A percentile compares a stretch with the other conserved stretches of the same genome.
Evolutionary conservation across 2,888 invertebrate genomes (phyloP).

Genomic region (Sesia apiformis): DNA sequence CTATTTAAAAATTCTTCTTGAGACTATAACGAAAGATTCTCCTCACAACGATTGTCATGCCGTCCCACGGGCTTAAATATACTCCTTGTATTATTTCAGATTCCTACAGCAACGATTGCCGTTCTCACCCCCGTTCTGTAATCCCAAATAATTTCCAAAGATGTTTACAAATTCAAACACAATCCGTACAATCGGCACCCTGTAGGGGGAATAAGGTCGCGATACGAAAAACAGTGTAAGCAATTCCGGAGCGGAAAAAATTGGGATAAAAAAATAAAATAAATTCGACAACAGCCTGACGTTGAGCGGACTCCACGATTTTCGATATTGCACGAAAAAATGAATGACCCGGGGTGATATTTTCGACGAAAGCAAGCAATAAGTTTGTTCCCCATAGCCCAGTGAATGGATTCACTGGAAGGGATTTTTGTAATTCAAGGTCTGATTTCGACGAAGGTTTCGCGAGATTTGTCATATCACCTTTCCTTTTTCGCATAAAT

Average conservation of each 20-base stretch:
- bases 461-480: neutral
- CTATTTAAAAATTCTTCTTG: too few relatives aligned
- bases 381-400: constrained; percentile 3
- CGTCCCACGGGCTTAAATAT: too few relatives aligned
- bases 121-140: neutral
- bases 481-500: neutral
- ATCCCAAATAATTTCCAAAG: constrained; percentile 2
- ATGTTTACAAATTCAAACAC: constrained; percentile 6
- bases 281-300: constrained; percentile 8
- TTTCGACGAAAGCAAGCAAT: constrained; percentile 5
- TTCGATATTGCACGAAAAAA: constrained; percentile 11
- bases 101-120: too few relatives aligned
- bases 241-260: constrained; percentile 4
- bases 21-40: too few relatives aligned
- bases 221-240: constrained; percentile 2
- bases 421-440: neutral
- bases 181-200: constrained; percentile 2
- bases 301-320: constrained; percentile 5
- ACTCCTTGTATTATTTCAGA: too few relatives aligned
- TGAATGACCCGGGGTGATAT: constrained; percentile 11
- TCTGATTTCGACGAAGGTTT: neutral
- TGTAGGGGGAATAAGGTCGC: neutral
- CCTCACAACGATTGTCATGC: too few relatives aligned
- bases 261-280: constrained; percentile 6
- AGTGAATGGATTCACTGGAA: constrained; percentile 5